Percentiles rank a stretch among this genome's conserved stretches.
Conservation (phyloP, 2,888 invertebrate species). For the Halictus quadricinctus region DNA sequence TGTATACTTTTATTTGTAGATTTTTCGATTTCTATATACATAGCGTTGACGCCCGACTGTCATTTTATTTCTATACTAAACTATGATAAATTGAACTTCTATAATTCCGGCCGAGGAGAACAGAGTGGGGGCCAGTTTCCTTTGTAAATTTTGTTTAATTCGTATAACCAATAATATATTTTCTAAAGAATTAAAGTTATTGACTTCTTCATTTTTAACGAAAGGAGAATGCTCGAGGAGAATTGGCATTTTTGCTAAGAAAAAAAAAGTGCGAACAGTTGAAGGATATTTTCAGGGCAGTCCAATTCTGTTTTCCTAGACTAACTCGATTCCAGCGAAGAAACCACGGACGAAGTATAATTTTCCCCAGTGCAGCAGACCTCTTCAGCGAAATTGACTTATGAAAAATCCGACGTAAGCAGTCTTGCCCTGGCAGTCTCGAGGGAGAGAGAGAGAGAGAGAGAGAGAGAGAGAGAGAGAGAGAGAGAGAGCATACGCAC, state of each 20-base stretch:
- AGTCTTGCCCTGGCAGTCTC: background rate
- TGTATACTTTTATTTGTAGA: background rate
- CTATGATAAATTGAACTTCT: background rate
- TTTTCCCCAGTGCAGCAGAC: background rate
- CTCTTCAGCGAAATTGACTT: conserved; percentile 9
- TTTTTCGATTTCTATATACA: background rate
- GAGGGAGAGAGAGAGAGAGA: background rate
- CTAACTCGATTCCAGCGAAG: background rate
- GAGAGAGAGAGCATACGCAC: conserved; percentile 5
- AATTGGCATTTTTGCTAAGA: background rate
- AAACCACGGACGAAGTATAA: background rate
- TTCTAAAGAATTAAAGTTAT: no score
- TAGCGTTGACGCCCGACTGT: background rate
- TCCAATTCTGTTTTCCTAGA: background rate
- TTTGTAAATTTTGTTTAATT: background rate
- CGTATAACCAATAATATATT: background rate
- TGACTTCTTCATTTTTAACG: background rate
- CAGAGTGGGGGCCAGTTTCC: background rate
- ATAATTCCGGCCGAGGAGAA: background rate
- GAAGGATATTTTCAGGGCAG: background rate
- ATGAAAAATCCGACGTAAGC: conserved; percentile 3
- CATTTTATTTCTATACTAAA: background rate
- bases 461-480: no score
- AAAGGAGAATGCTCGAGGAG: background rate
- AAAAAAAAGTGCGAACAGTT: background rate